phyloP scores from a whole-genome alignment of 2,888 invertebrate species.

The Ethmia dodecea region DNA sequence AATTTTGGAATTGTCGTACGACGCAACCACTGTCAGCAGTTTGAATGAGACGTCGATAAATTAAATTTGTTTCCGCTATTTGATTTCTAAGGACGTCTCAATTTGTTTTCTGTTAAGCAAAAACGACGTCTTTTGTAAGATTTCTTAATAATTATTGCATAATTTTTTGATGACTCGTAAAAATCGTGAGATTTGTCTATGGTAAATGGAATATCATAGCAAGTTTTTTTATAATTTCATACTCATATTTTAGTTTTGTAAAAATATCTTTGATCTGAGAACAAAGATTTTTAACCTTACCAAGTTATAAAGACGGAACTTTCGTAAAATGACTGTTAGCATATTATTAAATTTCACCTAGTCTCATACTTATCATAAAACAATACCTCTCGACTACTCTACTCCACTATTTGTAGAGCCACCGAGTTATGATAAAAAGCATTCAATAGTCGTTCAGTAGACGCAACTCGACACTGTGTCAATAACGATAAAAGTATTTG shows the following conservation, averaged over 20 bases:
- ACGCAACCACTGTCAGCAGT: constrained; percentile 56
- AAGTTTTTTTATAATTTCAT: background rate
- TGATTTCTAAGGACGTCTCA: constrained; percentile 68
- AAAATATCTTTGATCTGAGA: background rate
- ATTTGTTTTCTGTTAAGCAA: constrained; percentile 62
- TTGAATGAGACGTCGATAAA: constrained; percentile 72
- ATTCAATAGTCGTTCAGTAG: constrained; percentile 51
- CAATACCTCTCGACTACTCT: constrained; percentile 39
- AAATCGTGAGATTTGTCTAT: background rate
- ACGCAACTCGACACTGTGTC: constrained; percentile 64
- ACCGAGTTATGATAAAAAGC: constrained; percentile 43
- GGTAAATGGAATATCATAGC: background rate
- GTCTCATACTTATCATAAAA: constrained; percentile 32
- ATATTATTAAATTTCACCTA: background rate
- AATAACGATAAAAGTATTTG: constrained; percentile 74
- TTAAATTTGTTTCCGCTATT: constrained; percentile 74
- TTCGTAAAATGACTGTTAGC: background rate
- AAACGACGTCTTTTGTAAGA: constrained; percentile 36
- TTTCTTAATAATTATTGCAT: constrained; percentile 39
- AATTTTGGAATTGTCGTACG: constrained; percentile 59
- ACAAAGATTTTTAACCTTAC: no score
- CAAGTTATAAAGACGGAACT: background rate
- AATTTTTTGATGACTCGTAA: constrained; percentile 47
- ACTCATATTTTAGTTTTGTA: no score
- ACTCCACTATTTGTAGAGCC: constrained; percentile 40